Percentiles rank a stretch among this genome's conserved stretches.
Conservation (phyloP, 2,888 invertebrate genomes). For the Amphipoea lucens region DNA sequence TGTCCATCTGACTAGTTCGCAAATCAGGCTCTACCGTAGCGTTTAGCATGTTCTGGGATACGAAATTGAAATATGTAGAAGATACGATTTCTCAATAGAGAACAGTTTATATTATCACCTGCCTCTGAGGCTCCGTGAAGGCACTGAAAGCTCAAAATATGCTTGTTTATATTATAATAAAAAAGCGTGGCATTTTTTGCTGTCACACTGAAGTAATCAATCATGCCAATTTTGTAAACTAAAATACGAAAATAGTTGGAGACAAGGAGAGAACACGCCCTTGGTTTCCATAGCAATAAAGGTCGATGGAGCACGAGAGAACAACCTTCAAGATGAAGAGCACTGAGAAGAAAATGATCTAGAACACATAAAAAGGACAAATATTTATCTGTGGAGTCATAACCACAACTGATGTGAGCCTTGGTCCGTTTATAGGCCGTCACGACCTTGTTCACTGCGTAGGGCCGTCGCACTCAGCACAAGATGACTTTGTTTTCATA, state of each 20-base stretch:
- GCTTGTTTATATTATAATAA: neutral
- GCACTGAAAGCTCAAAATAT: neutral
- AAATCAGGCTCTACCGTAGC: neutral
- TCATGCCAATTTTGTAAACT: slow-evolving; percentile 10
- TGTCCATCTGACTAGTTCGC: neutral
- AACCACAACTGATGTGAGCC: slow-evolving; percentile 55
- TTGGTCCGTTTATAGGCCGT: slow-evolving; percentile 63
- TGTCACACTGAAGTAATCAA: slow-evolving; percentile 19
- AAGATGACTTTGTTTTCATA: slow-evolving; percentile 47
- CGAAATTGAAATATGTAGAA: neutral
- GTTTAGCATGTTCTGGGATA: neutral
- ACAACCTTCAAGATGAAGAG: slow-evolving; percentile 18
- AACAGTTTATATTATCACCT: neutral
- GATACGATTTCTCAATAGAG: neutral
- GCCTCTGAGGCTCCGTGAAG: neutral
- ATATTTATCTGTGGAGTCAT: slow-evolving; percentile 40
- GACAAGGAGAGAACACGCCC: slow-evolving; percentile 16
- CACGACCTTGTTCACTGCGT: slow-evolving; percentile 58
- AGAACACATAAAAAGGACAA: slow-evolving; percentile 52
- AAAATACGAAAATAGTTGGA: slow-evolving; percentile 16
- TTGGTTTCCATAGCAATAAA: slow-evolving; percentile 35
- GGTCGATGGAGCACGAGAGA: slow-evolving; percentile 16
- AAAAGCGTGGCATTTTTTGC: neutral
- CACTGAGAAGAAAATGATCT: slow-evolving; percentile 35
- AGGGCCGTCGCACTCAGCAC: slow-evolving; percentile 70